Percentiles rank a stretch among this genome's conserved stretches.
Conservation (phyloP, 2,797 vertebrate genomes). For the Catostomus latipinnis region DNA sequence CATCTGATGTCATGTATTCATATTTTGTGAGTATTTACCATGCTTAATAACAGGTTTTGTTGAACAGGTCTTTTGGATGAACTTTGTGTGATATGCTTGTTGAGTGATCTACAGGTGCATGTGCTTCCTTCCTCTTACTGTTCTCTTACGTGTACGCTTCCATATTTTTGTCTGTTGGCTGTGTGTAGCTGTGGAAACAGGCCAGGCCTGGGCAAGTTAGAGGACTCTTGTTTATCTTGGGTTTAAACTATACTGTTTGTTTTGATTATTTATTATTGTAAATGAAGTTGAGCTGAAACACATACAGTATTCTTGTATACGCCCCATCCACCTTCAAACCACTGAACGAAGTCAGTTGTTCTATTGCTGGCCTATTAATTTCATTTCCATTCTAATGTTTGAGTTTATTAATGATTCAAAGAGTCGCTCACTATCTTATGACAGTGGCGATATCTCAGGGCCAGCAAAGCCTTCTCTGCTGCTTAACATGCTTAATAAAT, state of each 20-base stretch:
- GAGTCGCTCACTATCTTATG: conserved; percentile 57
- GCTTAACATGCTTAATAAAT: too few relatives aligned
- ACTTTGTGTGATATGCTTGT: conserved; percentile 37
- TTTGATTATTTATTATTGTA: conserved; percentile 55
- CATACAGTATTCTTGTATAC: conserved; percentile 5
- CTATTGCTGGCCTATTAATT: conserved; percentile 16
- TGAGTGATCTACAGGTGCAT: conserved; percentile 26
- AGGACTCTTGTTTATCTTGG: conserved; percentile 55
- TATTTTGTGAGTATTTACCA: not conserved
- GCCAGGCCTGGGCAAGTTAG: conserved; percentile 58
- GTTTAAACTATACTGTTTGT: conserved; percentile 54
- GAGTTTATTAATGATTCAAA: conserved; percentile 45
- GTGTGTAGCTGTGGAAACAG: conserved; percentile 59
- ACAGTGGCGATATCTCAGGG: too few relatives aligned
- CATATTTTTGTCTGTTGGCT: conserved; percentile 59
- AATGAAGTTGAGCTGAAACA: conserved; percentile 27
- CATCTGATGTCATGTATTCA: not conserved
- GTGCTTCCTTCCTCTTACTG: conserved; percentile 50
- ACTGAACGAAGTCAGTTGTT: not conserved
- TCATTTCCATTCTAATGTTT: conserved; percentile 5
- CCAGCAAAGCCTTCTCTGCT: too few relatives aligned
- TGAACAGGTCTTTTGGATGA: not conserved
- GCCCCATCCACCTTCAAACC: not conserved
- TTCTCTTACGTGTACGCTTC: conserved; percentile 47
- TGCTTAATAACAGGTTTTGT: conserved; percentile 13